phyloP scores from a whole-genome alignment of 2,113 vertebrate genomes.

The Gnathonemus echidnorhynchus region DNA sequence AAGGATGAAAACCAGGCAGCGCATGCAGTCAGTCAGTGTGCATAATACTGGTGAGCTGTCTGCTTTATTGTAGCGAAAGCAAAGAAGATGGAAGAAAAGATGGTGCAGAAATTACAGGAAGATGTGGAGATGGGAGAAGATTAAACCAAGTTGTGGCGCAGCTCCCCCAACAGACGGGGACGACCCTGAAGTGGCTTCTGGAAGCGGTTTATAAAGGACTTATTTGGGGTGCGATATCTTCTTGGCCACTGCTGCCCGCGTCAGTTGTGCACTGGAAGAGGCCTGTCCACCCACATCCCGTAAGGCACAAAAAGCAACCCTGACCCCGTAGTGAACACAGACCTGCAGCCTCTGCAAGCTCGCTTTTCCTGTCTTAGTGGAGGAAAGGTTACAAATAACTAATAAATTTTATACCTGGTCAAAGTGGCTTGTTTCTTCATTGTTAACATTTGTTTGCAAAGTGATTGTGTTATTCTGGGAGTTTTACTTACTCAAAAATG shows the following conservation, averaged over 20 bases:
- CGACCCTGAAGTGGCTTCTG: neutral
- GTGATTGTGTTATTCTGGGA: neutral
- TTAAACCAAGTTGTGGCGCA: neutral
- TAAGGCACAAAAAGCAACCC: neutral
- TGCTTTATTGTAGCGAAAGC: constrained; percentile 65
- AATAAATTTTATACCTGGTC: neutral
- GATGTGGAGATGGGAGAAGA: constrained; percentile 81
- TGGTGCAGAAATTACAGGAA: constrained; percentile 85
- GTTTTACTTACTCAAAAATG: neutral
- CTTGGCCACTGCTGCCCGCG: neutral
- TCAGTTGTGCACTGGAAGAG: neutral
- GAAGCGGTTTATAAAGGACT: neutral
- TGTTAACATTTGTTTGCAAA: neutral
- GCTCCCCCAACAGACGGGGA: neutral
- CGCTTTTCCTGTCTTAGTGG: neutral
- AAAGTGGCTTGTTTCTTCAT: neutral
- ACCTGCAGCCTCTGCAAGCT: neutral
- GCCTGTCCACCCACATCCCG: neutral
- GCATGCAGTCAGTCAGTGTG: neutral
- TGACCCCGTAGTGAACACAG: neutral
- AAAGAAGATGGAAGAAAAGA: constrained; percentile 87
- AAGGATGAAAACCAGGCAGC: neutral
- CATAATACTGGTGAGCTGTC: neutral
- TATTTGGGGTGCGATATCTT: neutral
- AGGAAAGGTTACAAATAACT: neutral